Base-by-base conservation (phyloP, 2,797 vertebrate genomes). In the Lithobates pipiens region DNA sequence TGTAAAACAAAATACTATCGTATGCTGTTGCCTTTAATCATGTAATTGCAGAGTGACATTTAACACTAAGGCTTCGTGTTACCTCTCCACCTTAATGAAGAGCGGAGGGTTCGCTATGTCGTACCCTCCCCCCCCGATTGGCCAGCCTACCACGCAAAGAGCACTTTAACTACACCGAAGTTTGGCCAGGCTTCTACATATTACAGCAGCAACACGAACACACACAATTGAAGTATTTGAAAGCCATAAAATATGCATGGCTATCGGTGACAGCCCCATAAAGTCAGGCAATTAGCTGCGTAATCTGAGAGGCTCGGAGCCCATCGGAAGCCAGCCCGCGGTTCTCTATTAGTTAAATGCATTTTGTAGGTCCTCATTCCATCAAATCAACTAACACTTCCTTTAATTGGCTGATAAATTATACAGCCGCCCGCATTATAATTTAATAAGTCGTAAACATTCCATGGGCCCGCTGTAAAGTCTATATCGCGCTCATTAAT, bases 371-470 rank as follows among this genome's bases (percentile, higher is more conserved):
- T 96, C 96, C 96, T 96, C 96, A 97, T 95, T 96, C 97, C 97
- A 99, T 99, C 98, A 99, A 99, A 99, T 99, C 98, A 99, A 98
- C 97, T 97, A 99, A 99, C 97, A 99, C 98, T 99, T 99, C 96
- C 96, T 97, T 98, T 99, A 99, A 99, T 99, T 99, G 98, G 97
- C 94, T 99, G 95, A 99, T 99, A 97, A 99, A 99, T 99, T 97
- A 99, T 98, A 97, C 98, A 99, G 97, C 96, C 94, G 91, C 93
- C 94, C 89, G 89, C 97, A 98, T 99, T 99, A 99, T 97, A 96
- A 98, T 98, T 98, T 99, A 97, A 99, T 99, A 96, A 97, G 95
- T 97, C 96, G 97, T 99, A 99, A 99, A 99, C 98, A 99, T 97
- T 97, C 96, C 95, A 88, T 94, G 96, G 96, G 96, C 95, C 91